Evolutionary conservation across 2,888 invertebrate species (phyloP).

Genomic region (Torymus tubicola): DNA sequence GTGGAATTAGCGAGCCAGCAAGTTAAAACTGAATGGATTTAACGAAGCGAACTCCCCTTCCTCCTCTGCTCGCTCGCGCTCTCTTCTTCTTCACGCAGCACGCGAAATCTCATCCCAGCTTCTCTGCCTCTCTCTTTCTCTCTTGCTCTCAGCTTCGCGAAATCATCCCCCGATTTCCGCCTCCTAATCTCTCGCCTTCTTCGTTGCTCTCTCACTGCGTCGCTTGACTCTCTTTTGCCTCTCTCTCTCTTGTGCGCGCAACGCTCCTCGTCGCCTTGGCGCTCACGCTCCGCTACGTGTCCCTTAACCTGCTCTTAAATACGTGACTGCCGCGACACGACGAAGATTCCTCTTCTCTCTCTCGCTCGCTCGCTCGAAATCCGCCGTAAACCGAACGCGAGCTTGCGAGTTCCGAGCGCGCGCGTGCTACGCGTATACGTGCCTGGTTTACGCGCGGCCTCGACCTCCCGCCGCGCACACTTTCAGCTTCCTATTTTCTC

Average conservation of each 20-base stretch:
- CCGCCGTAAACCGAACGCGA: constrained; percentile 64
- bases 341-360: constrained; percentile 60
- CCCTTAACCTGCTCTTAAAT: constrained; percentile 73
- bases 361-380: constrained; percentile 60
- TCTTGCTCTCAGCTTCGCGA: constrained; percentile 25
- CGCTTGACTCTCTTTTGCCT: constrained; percentile 55
- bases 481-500: constrained; percentile 8
- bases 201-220: constrained; percentile 3
- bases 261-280: constrained; percentile 42
- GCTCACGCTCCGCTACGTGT: constrained; percentile 68
- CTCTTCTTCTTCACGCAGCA: background rate
- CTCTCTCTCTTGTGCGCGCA: too few species aligned
- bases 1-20: constrained; percentile 48
- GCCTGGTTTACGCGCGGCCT: constrained; percentile 41
- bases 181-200: constrained; percentile 40
- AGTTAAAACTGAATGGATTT: constrained; percentile 63
- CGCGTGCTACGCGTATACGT: constrained; percentile 45
- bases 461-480: background rate
- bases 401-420: constrained; percentile 52
- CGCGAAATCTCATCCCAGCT: constrained; percentile 42
- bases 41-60: constrained; percentile 59
- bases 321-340: constrained; percentile 71
- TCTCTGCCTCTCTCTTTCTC: constrained; percentile 22
- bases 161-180: constrained; percentile 45
- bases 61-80: too few species aligned